Evolutionary conservation across 2,113 vertebrate genomes (phyloP).

Genomic region (Ammodytes marinus): DNA sequence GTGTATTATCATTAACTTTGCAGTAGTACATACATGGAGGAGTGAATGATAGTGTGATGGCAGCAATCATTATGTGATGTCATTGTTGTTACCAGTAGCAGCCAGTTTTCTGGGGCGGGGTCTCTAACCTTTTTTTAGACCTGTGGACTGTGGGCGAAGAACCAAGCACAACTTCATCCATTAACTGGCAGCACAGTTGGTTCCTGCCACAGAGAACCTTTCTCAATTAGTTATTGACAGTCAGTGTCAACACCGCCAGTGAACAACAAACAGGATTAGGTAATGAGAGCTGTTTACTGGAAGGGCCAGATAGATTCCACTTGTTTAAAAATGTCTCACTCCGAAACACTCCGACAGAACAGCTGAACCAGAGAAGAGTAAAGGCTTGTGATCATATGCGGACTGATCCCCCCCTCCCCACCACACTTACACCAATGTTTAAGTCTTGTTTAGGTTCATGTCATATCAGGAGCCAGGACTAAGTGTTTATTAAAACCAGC

Average conservation of each 20-base stretch:
- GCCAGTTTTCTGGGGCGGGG: not conserved
- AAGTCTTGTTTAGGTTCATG: conserved; percentile 13
- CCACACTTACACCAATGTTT: not conserved
- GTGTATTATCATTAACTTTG: not conserved
- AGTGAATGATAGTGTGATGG: not conserved
- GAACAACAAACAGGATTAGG: conserved; percentile 37
- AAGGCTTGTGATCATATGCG: conserved; percentile 15
- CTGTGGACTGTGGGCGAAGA: conserved; percentile 5
- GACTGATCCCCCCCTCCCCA: not conserved
- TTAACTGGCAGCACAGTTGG: conserved; percentile 7
- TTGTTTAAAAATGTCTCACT: conserved; percentile 23
- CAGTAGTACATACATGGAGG: not conserved
- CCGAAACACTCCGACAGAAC: not conserved
- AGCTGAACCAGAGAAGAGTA: not conserved
- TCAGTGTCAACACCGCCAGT: conserved; percentile 9
- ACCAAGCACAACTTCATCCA: not conserved
- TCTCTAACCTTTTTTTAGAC: not conserved
- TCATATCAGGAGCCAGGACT: conserved; percentile 10
- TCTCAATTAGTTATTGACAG: conserved; percentile 38
- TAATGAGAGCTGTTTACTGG: conserved; percentile 29
- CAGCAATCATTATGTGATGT: not conserved
- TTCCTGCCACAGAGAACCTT: not conserved
- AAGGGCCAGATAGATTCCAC: not conserved
- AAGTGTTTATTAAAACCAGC: conserved; percentile 34
- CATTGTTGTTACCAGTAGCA: not conserved